phyloP scores from a whole-genome alignment of 2,797 vertebrate genomes.

The Orestias chungarensis region DNA sequence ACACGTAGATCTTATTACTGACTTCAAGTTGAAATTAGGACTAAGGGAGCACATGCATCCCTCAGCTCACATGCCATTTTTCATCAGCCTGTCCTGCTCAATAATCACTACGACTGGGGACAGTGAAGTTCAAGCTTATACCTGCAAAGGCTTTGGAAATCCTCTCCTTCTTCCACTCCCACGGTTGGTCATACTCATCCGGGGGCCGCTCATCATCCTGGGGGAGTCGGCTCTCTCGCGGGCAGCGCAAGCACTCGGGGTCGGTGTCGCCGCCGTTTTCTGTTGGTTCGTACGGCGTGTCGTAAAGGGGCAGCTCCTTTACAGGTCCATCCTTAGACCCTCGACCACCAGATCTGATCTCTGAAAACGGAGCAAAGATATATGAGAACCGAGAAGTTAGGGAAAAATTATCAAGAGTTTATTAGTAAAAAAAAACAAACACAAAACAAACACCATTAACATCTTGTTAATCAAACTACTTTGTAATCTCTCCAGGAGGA shows the following conservation, averaged over 20 bases:
- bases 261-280: constrained; percentile 85
- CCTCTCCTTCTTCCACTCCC: constrained; percentile 98
- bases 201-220: constrained; percentile 95
- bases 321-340: constrained; percentile 82
- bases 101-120: not conserved
- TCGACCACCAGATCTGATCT: constrained; percentile 87
- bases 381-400: constrained; percentile 14
- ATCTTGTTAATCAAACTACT: not conserved
- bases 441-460: not conserved
- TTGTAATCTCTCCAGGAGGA: not conserved
- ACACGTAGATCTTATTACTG: not conserved
- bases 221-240: constrained; percentile 91
- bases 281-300: constrained; percentile 92
- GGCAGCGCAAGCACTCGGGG: constrained; percentile 75
- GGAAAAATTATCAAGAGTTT: constrained; percentile 4
- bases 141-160: constrained; percentile 99
- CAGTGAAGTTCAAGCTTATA: constrained; percentile 48
- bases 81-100: not conserved
- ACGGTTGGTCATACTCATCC: constrained; percentile 98
- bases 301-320: constrained; percentile 89
- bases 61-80: not conserved
- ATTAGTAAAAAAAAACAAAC: not conserved
- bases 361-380: constrained; percentile 65
- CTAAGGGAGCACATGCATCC: constrained; percentile 5
- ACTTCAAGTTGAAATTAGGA: not conserved